These are phyloP conservation scores for Gobio gobio DNA, from an alignment of 2,113 vertebrate genomes.

Conservation along the genomic window DNA sequence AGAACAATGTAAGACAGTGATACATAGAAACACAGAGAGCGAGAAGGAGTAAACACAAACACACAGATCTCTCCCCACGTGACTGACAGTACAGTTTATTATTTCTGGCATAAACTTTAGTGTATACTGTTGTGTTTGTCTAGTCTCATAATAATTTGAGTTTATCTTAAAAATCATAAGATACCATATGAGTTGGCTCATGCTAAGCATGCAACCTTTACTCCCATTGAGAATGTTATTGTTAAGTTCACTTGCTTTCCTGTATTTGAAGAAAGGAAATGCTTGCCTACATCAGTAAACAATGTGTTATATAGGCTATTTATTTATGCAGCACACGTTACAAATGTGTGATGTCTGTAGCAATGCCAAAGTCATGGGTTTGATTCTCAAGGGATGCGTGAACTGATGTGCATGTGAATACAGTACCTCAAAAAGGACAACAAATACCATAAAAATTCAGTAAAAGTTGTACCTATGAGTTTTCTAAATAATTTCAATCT, in stretches of 20 bases:
- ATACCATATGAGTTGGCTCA: neutral
- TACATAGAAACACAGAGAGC: neutral
- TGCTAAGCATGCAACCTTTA: neutral
- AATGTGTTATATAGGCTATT: neutral
- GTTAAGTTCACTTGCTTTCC: neutral
- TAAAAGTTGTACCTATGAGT: no score
- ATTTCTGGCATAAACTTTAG: neutral
- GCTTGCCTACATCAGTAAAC: neutral
- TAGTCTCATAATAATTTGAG: neutral
- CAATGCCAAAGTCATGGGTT: neutral
- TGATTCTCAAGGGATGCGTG: neutral
- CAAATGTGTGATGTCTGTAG: conserved; percentile 3
- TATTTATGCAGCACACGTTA: conserved; percentile 13
- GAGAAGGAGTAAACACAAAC: conserved; percentile 15
- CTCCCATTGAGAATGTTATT: neutral
- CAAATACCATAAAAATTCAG: no score
- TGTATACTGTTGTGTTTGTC: neutral
- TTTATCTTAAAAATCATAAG: neutral
- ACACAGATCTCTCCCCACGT: neutral
- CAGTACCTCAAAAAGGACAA: neutral
- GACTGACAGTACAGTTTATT: neutral
- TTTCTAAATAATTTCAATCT: no score
- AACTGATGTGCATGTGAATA: neutral
- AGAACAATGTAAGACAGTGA: conserved; percentile 34
- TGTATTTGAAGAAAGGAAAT: neutral